Evolutionary conservation across 2,113 vertebrate species (phyloP).

Genomic region (Caloenas nicobarica): DNA sequence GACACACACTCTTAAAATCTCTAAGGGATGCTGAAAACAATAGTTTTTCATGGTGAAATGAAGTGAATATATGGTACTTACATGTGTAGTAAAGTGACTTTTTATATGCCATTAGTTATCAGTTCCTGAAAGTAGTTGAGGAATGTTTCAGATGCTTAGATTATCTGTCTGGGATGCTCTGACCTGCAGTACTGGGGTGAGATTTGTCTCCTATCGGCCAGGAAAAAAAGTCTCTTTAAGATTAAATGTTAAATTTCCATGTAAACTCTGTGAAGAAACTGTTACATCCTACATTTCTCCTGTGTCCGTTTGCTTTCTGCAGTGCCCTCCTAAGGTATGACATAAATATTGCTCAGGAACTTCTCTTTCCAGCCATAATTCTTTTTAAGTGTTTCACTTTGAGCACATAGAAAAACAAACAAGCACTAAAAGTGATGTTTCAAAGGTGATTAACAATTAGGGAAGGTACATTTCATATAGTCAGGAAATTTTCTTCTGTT

Average conservation of each 20-base stretch:
- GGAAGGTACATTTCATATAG: background rate
- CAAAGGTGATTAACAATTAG: background rate
- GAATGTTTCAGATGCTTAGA: background rate
- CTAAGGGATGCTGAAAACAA: background rate
- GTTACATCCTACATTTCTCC: background rate
- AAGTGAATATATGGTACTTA: background rate
- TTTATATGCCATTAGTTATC: slow-evolving; percentile 5
- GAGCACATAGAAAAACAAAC: background rate
- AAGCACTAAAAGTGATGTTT: background rate
- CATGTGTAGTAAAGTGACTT: background rate
- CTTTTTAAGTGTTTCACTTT: background rate
- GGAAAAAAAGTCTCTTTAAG: background rate
- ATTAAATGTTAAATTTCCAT: slow-evolving; percentile 1
- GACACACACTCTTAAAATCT: background rate
- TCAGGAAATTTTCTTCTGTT: background rate
- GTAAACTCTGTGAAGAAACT: background rate
- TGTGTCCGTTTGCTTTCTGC: background rate
- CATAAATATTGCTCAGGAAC: background rate
- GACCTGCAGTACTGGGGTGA: background rate
- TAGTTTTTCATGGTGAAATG: background rate
- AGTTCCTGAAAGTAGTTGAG: background rate
- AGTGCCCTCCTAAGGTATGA: slow-evolving; percentile 8
- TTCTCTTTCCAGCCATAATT: background rate
- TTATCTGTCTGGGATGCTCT: background rate
- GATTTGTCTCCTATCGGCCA: background rate